Percentiles rank a stretch among this genome's conserved stretches.
These are phyloP conservation scores for Boleophthalmus pectinirostris DNA, from an alignment of 2,113 vertebrate genomes.

Conservation along the genomic window DNA sequence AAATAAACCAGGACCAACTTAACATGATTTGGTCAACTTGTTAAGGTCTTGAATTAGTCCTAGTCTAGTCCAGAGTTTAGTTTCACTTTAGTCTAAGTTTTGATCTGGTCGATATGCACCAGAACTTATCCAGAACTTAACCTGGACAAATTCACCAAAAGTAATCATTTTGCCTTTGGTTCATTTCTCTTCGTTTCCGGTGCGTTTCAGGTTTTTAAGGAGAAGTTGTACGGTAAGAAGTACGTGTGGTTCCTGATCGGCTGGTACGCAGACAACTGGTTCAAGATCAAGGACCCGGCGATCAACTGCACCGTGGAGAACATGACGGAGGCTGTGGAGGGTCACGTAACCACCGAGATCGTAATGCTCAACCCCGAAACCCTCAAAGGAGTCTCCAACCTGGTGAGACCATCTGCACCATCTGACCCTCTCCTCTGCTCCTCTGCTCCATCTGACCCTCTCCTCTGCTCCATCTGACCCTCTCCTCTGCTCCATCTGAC, in stretches of 20 bases:
- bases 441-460: neutral
- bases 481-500: no score
- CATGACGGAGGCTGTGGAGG: constrained; percentile 94
- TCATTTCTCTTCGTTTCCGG: neutral
- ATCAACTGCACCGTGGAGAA: constrained; percentile 96
- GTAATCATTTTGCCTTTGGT: neutral
- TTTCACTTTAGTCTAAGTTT: no score
- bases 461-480: no score
- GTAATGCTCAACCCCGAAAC: constrained; percentile 97
- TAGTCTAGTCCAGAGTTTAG: no score
- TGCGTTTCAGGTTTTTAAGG: constrained; percentile 88
- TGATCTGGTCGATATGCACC: no score
- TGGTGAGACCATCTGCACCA: constrained; percentile 74
- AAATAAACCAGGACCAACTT: neutral
- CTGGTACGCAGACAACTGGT: constrained; percentile 98
- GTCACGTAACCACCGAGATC: constrained; percentile 95
- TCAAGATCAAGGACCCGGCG: constrained; percentile 90
- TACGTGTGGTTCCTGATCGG: constrained; percentile 96
- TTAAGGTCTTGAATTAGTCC: no score
- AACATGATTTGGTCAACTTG: no score
- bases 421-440: neutral
- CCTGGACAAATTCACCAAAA: neutral
- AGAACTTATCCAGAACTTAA: neutral
- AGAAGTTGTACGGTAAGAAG: constrained; percentile 95
- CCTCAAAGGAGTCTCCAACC: constrained; percentile 90